Percentiles rank a stretch among this genome's conserved stretches.
These are phyloP conservation scores for Tetranychus truncatus DNA, from an alignment of 2,888 invertebrate species.

Conservation along the genomic window DNA sequence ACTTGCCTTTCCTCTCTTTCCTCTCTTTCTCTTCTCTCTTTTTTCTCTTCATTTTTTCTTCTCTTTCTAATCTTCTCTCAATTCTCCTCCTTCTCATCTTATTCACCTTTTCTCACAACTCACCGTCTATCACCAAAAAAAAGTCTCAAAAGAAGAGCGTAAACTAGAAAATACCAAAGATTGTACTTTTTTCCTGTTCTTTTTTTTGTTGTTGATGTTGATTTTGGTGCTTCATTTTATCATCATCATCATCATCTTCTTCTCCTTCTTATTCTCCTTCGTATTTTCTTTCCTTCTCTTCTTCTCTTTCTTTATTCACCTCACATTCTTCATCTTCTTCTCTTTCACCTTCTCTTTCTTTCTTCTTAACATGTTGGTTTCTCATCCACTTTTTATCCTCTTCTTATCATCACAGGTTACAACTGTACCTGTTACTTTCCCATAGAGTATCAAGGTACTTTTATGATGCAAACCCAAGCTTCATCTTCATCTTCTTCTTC, in stretches of 20 bases:
- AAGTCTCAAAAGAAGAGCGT: not conserved
- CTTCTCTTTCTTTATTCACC: not conserved
- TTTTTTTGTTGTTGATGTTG: not conserved
- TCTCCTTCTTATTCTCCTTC: not conserved
- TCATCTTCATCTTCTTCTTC: not conserved
- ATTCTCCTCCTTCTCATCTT: not conserved
- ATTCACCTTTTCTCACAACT: not conserved
- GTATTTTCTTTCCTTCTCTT: not conserved
- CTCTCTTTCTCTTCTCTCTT: not conserved
- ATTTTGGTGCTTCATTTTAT: not conserved
- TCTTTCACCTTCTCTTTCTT: not conserved
- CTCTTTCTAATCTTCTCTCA: not conserved
- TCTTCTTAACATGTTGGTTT: not conserved
- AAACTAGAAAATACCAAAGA: not conserved
- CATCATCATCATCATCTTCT: not conserved
- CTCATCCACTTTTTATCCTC: not conserved
- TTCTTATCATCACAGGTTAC: not conserved
- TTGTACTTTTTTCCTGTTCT: not conserved
- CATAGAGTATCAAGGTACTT: constrained; percentile 46
- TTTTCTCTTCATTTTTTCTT: not conserved
- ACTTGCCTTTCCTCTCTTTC: not conserved
- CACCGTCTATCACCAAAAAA: not conserved
- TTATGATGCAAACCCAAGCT: constrained; percentile 39
- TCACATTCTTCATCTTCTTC: not conserved
- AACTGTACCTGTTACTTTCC: constrained; percentile 42